Percentiles rank a stretch among this genome's conserved stretches.
Evolutionary conservation across 30 jellyfish, hydroid and myxozoan species (phyloP).

Genomic region (Cassiopea xamachana): DNA sequence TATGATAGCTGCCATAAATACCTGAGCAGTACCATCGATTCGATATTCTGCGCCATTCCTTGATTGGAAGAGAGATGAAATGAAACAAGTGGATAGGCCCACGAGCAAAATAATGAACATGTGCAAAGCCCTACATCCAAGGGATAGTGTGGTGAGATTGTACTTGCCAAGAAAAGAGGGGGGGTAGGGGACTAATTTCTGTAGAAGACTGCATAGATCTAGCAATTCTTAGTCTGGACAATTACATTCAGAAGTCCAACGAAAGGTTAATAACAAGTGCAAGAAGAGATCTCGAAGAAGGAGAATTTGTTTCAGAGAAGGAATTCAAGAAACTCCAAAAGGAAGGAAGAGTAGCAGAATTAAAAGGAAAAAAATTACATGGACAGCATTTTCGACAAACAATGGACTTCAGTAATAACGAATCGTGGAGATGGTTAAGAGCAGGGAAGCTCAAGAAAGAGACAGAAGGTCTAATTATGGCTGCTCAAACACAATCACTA

Average conservation of each 20-base stretch:
- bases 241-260: background rate
- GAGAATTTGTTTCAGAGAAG: background rate
- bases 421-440: slow-evolving; percentile 30
- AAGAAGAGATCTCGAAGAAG: background rate
- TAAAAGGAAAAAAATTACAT: slow-evolving; percentile 13
- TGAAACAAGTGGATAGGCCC: background rate
- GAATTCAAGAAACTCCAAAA: background rate
- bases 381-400: slow-evolving; percentile 12
- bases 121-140: background rate
- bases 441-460: slow-evolving; percentile 11
- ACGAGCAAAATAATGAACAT: background rate
- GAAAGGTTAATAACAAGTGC: slow-evolving; percentile 2
- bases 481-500: background rate
- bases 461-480: too few species aligned
- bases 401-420: background rate
- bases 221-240: background rate
- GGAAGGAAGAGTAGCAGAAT: slow-evolving; percentile 2
- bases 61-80: slow-evolving; percentile 2
- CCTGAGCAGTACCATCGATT: slow-evolving; percentile 7
- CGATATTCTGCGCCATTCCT: slow-evolving; percentile 4
- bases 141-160: background rate
- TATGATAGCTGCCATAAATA: background rate
- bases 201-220: too few species aligned
- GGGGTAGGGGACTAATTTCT: too few species aligned
- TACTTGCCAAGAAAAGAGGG: slow-evolving; percentile 1